Conservation (phyloP, 1,140 invertebrate genomes). For the Pseudobourletiella spinata region DNA sequence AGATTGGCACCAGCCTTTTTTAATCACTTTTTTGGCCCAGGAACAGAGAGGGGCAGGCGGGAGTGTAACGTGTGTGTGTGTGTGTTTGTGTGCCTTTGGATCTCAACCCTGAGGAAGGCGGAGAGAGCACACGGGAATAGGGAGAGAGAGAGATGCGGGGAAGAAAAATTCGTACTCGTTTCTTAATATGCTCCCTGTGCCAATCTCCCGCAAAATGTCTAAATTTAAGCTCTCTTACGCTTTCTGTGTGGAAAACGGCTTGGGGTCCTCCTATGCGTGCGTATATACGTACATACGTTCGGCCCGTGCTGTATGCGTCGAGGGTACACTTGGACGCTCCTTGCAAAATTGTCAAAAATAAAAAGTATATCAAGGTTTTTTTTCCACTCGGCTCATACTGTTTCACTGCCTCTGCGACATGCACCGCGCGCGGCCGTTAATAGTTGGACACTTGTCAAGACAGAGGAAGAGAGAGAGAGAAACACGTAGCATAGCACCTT, state of each 20-base stretch:
- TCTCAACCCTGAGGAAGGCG: conserved; percentile 8
- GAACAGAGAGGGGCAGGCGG: conserved; percentile 17
- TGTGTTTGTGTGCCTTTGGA: too few relatives aligned
- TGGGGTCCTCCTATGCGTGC: too few relatives aligned
- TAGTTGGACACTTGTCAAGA: conserved; percentile 25
- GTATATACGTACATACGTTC: background rate
- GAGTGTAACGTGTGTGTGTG: background rate
- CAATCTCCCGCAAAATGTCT: conserved; percentile 26
- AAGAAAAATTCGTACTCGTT: conserved; percentile 24
- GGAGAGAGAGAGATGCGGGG: background rate
- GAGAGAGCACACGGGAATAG: background rate
- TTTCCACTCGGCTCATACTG: conserved; percentile 17
- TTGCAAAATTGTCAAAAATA: conserved; percentile 29
- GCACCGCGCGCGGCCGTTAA: conserved; percentile 3
- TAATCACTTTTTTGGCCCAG: conserved; percentile 36
- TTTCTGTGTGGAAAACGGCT: conserved; percentile 8
- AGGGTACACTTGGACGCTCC: conserved; percentile 4
- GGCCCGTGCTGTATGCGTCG: conserved; percentile 1
- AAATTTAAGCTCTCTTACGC: conserved; percentile 24
- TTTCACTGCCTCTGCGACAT: conserved; percentile 14
- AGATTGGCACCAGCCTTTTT: conserved; percentile 34
- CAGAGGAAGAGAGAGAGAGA: too few relatives aligned
- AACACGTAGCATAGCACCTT: too few relatives aligned
- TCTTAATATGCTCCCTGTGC: conserved; percentile 8
- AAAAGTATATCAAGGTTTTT: conserved; percentile 29